Evolutionary conservation across 2,797 vertebrate species (phyloP), one percentile per base, ranked within the genome.

Genomic region (Petrocephalus schoutedeni): DNA sequence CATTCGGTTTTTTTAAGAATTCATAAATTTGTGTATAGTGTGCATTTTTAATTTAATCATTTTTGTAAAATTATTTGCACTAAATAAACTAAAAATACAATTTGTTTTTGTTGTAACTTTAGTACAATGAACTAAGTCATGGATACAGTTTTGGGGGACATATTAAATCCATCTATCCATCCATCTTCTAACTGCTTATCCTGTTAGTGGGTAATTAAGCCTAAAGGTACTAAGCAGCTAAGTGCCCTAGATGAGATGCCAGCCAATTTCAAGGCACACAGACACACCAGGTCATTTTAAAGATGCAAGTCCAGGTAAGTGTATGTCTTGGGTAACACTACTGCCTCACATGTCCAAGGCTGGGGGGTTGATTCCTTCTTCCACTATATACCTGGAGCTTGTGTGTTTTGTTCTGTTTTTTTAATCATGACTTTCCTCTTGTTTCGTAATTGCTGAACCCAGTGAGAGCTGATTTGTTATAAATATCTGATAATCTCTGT

Each of bases 31-130:
- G 86, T 91, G 86, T 92, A 91, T 91, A 91, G 89, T 90, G 85
- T 87, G 86, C 67, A 58, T 91, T 93, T 92, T 14, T 91, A 89
- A 85, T 89, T 87, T 87, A 88, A 90, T 67, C 67, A 91, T 91
- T 93, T 83, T 90, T 94, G 89, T 90, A 88, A 88, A 94, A 93
- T 94, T 88, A 93, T 95, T 96, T 96, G 95, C 94, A 95, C 94
- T 95, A 92, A 93, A 92, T 93, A 93, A 94, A 94, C 89, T 91
- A 16, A 91, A 91, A 86, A 2, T 41, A 74, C 51, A 12, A 87
- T 87, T 88, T 59, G 23, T 74, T 87, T n/a, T 14, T 87, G 59
- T 23, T 67, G 23, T 67, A 67, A 41, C 32, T n/a, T 87, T 14
- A 74, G 67, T 28, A 28, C 28, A 56, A 21, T 56, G 36, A 41